phyloP scores from a whole-genome alignment of 2,797 vertebrate genomes.

The Ptychadena robeensis region DNA sequence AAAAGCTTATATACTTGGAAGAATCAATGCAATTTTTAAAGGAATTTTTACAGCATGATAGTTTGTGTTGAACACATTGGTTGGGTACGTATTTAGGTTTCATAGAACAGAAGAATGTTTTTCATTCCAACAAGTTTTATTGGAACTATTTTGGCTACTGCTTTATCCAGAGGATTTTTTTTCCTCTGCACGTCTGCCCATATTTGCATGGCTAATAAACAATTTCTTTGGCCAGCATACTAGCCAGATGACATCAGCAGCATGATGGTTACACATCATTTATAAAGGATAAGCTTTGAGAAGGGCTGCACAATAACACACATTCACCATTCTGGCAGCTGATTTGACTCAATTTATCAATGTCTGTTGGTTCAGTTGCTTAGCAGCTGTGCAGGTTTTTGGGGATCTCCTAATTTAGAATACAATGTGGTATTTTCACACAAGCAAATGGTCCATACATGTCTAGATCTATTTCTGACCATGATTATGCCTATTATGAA shows the following conservation, averaged over 20 bases:
- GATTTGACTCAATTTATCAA: conserved; percentile 42
- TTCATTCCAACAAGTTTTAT: background rate
- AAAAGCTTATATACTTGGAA: conserved; percentile 2
- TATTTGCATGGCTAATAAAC: conserved; percentile 54
- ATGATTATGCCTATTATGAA: background rate
- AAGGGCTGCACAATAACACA: conserved; percentile 33
- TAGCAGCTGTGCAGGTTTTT: conserved; percentile 45
- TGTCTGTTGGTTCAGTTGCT: conserved; percentile 57
- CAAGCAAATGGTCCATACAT: conserved; percentile 17
- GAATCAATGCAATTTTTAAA: background rate
- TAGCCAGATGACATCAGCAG: conserved; percentile 57
- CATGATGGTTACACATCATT: conserved; percentile 58
- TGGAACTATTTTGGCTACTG: conserved; percentile 32
- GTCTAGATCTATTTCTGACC: background rate
- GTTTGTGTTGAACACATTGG: conserved; percentile 16
- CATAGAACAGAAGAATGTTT: conserved; percentile 22
- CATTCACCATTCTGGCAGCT: conserved; percentile 28
- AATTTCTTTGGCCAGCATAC: conserved; percentile 25
- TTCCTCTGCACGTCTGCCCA: conserved; percentile 15
- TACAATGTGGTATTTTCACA: conserved; percentile 24
- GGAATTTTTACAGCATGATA: conserved; percentile 8
- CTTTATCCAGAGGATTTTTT: conserved; percentile 28
- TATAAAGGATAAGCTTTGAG: conserved; percentile 45
- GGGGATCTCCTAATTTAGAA: conserved; percentile 21
- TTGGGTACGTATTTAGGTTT: conserved; percentile 11